These are phyloP conservation scores for Sisor rabdophorus DNA, from an alignment of 2,113 vertebrate genomes.

Conservation along the genomic window DNA sequence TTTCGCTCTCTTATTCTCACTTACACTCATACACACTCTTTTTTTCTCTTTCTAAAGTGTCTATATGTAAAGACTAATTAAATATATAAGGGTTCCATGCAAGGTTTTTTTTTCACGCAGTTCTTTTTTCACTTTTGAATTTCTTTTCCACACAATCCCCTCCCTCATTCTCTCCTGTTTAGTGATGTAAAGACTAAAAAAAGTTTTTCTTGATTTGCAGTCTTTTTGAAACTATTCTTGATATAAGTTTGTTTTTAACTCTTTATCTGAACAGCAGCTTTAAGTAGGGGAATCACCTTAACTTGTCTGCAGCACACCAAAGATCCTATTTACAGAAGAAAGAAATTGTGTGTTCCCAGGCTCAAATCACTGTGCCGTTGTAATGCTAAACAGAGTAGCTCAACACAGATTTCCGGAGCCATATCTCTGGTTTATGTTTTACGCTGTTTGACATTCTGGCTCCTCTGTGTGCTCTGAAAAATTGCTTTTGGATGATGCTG, in stretches of 20 bases:
- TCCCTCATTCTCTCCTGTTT: not conserved
- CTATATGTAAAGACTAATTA: no score
- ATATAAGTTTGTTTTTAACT: conserved; percentile 3
- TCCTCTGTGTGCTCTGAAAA: conserved; percentile 19
- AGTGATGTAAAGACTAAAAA: conserved; percentile 11
- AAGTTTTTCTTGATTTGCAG: conserved; percentile 13
- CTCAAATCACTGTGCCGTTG: not conserved
- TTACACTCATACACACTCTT: no score
- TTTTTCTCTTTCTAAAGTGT: not conserved
- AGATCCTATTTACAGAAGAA: conserved; percentile 4
- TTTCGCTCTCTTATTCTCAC: not conserved
- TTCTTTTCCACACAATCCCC: no score
- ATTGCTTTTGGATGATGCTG: conserved; percentile 32
- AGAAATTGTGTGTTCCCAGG: conserved; percentile 21
- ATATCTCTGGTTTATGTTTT: conserved; percentile 13
- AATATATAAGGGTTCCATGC: no score
- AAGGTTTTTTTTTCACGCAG: no score
- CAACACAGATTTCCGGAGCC: conserved; percentile 15
- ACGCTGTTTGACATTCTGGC: conserved; percentile 26
- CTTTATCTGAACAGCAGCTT: conserved; percentile 17
- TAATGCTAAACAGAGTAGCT: conserved; percentile 25
- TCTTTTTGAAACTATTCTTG: conserved; percentile 18
- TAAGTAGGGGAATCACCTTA: conserved; percentile 9
- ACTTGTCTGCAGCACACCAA: conserved; percentile 10
- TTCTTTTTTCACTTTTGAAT: no score